These are phyloP conservation scores for Tarsius wallacei DNA, from an alignment of 2,797 vertebrate genomes.

Conservation along the genomic window DNA sequence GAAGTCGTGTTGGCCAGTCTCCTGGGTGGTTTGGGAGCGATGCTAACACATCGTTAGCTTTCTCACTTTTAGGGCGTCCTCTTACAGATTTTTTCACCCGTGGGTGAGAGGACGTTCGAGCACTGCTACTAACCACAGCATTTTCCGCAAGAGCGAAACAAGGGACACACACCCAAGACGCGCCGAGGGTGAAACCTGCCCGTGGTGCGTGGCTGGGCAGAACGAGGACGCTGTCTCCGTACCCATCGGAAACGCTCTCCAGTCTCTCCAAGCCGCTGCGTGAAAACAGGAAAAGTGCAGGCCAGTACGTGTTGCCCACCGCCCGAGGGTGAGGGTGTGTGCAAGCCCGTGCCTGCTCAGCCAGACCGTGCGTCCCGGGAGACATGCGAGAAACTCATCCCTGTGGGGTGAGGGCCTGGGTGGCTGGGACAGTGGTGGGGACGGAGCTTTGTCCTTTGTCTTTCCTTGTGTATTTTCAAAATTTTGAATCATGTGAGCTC, in stretches of 20 bases:
- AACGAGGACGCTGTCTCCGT: neutral
- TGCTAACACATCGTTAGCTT: neutral
- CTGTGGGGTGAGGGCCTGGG: fast-evolving
- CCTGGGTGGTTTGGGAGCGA: neutral
- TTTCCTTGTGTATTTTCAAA: neutral
- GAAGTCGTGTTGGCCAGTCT: neutral
- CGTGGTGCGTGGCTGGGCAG: neutral
- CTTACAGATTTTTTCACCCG: neutral
- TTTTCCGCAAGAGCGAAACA: neutral
- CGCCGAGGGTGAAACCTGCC: neutral
- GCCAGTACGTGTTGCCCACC: neutral
- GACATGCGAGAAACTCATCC: too few relatives aligned
- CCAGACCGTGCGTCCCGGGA: neutral
- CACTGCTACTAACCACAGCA: neutral
- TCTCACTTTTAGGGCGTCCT: neutral
- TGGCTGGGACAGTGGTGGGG: neutral
- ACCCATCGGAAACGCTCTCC: neutral
- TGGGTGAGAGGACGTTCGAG: neutral
- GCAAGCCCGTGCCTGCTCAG: too few relatives aligned
- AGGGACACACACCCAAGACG: neutral
- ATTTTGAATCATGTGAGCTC: neutral
- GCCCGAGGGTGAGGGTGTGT: too few relatives aligned
- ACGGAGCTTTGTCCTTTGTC: neutral
- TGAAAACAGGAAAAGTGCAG: neutral
- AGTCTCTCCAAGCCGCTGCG: neutral